Evolutionary conservation across 2,113 vertebrate species (phyloP).

Genomic region (Bombycilla garrulus): DNA sequence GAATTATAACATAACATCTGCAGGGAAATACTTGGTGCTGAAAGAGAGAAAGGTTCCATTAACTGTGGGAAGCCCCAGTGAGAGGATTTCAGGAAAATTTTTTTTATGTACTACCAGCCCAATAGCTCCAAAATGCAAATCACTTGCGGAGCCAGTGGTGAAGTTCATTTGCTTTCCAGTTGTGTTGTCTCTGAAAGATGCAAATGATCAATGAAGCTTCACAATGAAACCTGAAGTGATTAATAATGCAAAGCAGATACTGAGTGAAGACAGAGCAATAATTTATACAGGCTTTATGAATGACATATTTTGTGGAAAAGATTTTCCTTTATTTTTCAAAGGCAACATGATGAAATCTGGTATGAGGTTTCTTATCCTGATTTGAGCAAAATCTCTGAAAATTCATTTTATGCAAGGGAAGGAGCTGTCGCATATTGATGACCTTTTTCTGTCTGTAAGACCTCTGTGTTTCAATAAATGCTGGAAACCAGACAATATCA

Average conservation of each 20-base stretch:
- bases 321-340: background rate
- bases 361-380: background rate
- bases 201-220: background rate
- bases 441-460: background rate
- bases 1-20: background rate
- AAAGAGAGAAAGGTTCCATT: background rate
- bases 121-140: background rate
- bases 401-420: background rate
- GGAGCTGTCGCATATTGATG: rapidly evolving
- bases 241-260: background rate
- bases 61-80: background rate
- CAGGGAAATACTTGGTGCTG: background rate
- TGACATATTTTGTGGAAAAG: background rate
- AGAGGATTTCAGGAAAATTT: background rate
- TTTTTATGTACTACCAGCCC: background rate
- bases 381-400: background rate
- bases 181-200: background rate
- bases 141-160: background rate
- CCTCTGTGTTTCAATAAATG: background rate
- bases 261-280: background rate
- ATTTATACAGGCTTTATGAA: too few species aligned
- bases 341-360: background rate
- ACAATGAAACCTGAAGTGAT: background rate
- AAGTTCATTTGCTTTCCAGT: background rate
- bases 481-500: background rate